These are phyloP conservation scores for Sus scrofa DNA, from an alignment of 2,113 vertebrate species.

Conservation along the genomic window T2T-Sscrofa CM000812.6:27058001-27058500, in stretches of 20 bases:
- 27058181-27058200: not conserved
- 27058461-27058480: too few species aligned
- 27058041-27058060: not conserved
- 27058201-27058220: not conserved
- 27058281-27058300: not conserved
- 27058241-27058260: not conserved
- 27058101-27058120: not conserved
- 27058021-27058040: not conserved
- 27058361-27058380: too few species aligned
- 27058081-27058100: not conserved
- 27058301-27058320: too few species aligned
- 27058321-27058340: too few species aligned
- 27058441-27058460: too few species aligned
- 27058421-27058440: too few species aligned
- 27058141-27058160: not conserved
- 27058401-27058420: too few species aligned
- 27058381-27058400: too few species aligned
- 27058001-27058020: not conserved
- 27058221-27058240: not conserved
- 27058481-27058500: too few species aligned
- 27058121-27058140: not conserved
- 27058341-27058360: too few species aligned
- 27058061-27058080: not conserved
- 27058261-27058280: not conserved
- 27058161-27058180: not conserved